A percentile compares a stretch with the other conserved stretches of the same genome.
phyloP scores from a whole-genome alignment of 2,888 invertebrate genomes.

The Stenurella melanura region DNA sequence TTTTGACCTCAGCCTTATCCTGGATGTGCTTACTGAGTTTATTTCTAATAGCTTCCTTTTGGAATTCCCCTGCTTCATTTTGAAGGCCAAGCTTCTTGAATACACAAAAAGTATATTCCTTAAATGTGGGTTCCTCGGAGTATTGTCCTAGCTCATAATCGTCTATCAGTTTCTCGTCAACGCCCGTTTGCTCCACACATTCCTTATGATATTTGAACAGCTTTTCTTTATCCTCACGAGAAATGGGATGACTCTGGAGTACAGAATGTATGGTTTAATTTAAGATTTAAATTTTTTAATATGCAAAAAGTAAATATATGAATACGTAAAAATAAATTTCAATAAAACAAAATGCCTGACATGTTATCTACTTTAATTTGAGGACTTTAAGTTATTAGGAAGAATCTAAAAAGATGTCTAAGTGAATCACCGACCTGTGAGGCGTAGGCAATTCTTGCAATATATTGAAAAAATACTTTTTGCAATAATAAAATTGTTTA shows the following conservation, averaged over 20 bases:
- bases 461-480: too few species aligned
- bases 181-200: neutral
- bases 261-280: neutral
- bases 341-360: too few species aligned
- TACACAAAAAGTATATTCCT: conserved; percentile 35
- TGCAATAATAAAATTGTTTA: too few species aligned
- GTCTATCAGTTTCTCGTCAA: neutral
- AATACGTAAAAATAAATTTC: too few species aligned
- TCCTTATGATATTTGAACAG: neutral
- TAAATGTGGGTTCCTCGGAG: neutral
- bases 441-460: too few species aligned
- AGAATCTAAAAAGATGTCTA: too few species aligned
- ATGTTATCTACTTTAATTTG: too few species aligned
- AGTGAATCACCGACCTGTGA: too few species aligned
- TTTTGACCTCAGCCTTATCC: conserved; percentile 39
- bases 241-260: neutral
- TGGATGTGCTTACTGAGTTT: conserved; percentile 32
- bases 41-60: conserved; percentile 35
- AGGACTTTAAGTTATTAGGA: too few species aligned
- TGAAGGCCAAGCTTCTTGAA: conserved; percentile 46
- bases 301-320: too few species aligned
- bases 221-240: conserved; percentile 5
- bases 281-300: too few species aligned
- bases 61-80: conserved; percentile 43
- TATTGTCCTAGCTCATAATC: neutral